Evolutionary conservation across 2,888 invertebrate genomes (phyloP).

Genomic region (Rhingia rostrata): DNA sequence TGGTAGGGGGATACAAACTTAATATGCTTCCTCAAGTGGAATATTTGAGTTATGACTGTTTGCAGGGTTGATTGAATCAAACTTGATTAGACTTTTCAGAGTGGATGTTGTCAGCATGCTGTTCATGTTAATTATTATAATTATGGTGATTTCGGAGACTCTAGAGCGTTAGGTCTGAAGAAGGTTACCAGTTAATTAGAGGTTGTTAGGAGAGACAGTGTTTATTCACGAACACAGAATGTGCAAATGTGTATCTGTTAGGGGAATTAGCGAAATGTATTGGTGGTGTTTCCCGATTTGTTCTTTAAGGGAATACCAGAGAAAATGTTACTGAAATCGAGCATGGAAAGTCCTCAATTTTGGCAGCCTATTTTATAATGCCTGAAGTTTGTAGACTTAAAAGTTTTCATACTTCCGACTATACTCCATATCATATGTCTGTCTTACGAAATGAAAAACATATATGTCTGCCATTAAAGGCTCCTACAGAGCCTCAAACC

Average conservation of each 20-base stretch:
- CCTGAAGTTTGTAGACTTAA: too few relatives aligned
- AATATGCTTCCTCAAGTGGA: not conserved
- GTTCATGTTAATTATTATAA: not conserved
- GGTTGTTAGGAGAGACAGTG: not conserved
- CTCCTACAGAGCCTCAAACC: too few relatives aligned
- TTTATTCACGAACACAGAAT: not conserved
- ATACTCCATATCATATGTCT: too few relatives aligned
- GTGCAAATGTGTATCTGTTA: not conserved
- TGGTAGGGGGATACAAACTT: not conserved
- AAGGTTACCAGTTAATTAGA: not conserved
- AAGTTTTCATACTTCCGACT: too few relatives aligned
- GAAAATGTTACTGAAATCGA: too few relatives aligned
- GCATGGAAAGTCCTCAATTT: too few relatives aligned
- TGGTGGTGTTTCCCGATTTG: too few relatives aligned
- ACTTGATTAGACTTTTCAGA: not conserved
- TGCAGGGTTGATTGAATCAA: constrained; percentile 5
- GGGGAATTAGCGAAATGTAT: too few relatives aligned
- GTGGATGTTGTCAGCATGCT: not conserved
- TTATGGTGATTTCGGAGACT: not conserved
- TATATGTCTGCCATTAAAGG: too few relatives aligned
- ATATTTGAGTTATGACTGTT: not conserved
- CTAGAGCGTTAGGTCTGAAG: not conserved
- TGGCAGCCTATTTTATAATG: too few relatives aligned
- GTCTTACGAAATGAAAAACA: too few relatives aligned
- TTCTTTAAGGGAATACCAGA: too few relatives aligned